Base-by-base conservation (phyloP, 2,888 invertebrate genomes). In the Callosobruchus maculatus region DNA sequence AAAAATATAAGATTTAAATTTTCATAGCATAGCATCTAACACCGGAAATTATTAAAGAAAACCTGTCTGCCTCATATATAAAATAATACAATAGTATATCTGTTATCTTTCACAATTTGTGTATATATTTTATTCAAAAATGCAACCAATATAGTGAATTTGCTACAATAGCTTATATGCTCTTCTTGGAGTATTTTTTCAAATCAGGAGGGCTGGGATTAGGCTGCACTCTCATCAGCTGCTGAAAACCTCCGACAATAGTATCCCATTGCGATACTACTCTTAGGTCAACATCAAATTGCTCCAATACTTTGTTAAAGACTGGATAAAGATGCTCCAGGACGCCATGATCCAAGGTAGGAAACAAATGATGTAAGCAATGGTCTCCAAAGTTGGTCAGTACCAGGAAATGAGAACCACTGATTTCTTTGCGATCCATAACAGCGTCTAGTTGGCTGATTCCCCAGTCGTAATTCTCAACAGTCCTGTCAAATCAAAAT, bases 311-410 rank as follows among this genome's bases (percentile, higher is more conserved):
- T 77, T 92, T 88, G 2, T 90, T 80, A 5, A 93, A 88, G 1
- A 89, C 88, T 0, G 93, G 92, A 82, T 92, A 91, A 2, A 95
- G 87, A 71, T 91, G 89, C 5, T 90, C 90, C 20, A 96, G 85
- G 72, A 92, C 90, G 0, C 92, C 92, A 82, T 96, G 95, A 84
- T 96, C 96, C 68, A 96, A 82, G 0, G 94, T 93, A 0, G 96
- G 96, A 81, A 96, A 93, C 30, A 96, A 87, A 85, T 96, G 96
- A 84, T 96, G 96, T 0, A 96, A 88, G 0, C 90, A 89, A 83
- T 96, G 96, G 76, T 94, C 92, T 0, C 96, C 96, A 80, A 94
- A 96, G 76, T 92, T 90, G 0, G 93, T 93, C 71, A 95, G 84
- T 0, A 91, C 91, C 78, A 93, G 86, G 82, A 94, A 92, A 77